Conservation (phyloP, 1,140 invertebrate species). For the Helicoverpa armigera region DNA sequence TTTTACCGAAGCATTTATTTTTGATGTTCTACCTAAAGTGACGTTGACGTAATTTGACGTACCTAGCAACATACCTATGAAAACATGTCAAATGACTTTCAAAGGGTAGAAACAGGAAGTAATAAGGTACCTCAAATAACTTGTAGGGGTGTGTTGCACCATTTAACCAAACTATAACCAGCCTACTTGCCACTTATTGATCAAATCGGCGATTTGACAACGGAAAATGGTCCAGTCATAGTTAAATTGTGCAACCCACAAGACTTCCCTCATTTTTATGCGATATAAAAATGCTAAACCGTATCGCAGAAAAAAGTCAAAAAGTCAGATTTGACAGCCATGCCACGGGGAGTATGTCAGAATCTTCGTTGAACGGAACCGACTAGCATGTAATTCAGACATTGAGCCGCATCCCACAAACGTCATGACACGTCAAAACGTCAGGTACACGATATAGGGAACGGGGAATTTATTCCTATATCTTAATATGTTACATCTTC, state of each 20-base stretch:
- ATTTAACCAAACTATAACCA: too few species aligned
- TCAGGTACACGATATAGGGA: slow-evolving; percentile 53
- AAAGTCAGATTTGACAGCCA: slow-evolving; percentile 42
- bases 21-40: not conserved
- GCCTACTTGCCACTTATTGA: too few species aligned
- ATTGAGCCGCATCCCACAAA: slow-evolving; percentile 63
- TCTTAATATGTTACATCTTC: slow-evolving; percentile 25
- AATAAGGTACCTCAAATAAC: too few species aligned
- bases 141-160: too few species aligned
- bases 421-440: slow-evolving; percentile 72
- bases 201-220: too few species aligned
- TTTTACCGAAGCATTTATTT: not conserved
- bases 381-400: slow-evolving; percentile 68
- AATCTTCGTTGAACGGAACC: slow-evolving; percentile 54
- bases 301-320: slow-evolving; percentile 11
- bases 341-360: slow-evolving; percentile 7
- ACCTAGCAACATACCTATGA: too few species aligned
- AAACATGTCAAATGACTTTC: too few species aligned
- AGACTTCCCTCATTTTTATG: not conserved
- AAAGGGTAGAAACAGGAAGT: too few species aligned
- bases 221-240: too few species aligned
- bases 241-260: too few species aligned
- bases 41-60: too few species aligned
- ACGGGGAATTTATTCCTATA: slow-evolving; percentile 20
- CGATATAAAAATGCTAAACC: not conserved